Evolutionary conservation across 2,113 vertebrate species (phyloP), one percentile per base, ranked within the genome.

Genomic region (Oostethus manadensis): DNA sequence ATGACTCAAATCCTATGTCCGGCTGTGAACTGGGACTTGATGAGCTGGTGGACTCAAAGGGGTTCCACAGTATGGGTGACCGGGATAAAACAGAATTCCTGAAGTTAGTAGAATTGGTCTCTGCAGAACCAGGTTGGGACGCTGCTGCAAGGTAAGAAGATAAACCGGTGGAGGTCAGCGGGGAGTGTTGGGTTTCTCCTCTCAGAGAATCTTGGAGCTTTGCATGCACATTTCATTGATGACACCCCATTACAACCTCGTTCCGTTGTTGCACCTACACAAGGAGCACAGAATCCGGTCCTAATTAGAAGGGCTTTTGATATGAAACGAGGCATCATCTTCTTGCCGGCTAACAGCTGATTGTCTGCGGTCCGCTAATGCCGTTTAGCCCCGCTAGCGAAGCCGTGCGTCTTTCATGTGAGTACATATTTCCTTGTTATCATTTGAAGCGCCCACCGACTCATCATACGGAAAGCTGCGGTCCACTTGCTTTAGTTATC

Each of bases 351-450:
- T 77, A 79, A 78, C 64, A 84, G 76, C 75, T 87, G 85, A 88
- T 82, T 85, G 85, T 74, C 76, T 76, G 57, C 47, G 72, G 67
- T 68, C 77, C 66, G 74, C 77, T 81, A 83, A 81, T 85, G 73
- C 80, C 61, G 73, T 42, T 82, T 80, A 81, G 76, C 71, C 81
- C 74, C 70, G 75, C 71, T 78, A 13, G 33, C 63, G 78, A 64
- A 71, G 66, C 62, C 51, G 76, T 40, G 29, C 22, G 68, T 64
- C 85, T 88, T 88, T 89, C 85, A 88, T 84, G 84, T 86, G 55
- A 78, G 80, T 79, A 85, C 83, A 88, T 84, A 87, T 84, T 88
- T 89, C 80, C 84, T 86, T 81, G 73, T 73, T 86, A 82, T 87
- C 79, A 86, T 86, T 84, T 84, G 71, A 84, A 86, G 76, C 73